Base-by-base conservation (phyloP, 2,888 invertebrate genomes). In the Pachydiplax longipennis region DNA sequence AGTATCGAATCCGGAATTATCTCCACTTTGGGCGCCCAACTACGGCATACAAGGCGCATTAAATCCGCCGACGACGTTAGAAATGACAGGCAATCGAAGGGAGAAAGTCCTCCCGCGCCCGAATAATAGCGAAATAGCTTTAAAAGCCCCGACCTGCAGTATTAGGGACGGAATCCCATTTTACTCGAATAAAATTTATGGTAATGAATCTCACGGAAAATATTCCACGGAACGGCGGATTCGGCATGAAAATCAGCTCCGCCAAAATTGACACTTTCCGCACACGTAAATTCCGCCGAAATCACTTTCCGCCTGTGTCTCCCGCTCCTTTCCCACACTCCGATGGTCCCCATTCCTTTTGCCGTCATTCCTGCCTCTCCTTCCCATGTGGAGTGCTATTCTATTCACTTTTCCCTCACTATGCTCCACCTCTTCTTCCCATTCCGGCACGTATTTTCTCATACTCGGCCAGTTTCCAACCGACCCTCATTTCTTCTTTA, bases 271-370 rank as follows among this genome's bases (percentile, higher is more conserved):
- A 48, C 82, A 25, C 82, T 48, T 82, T 10, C 82, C 25, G 25
- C 83, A 35, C 58, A 58, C 83, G 83, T 58, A 83, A 83, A 83
- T 83, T 58, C 58, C 83, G 15, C 18, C 83, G n/a, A 83, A 83
- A 53, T 83, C 83, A 83, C 58, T 35, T 58, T 48, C 83, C 35
- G 25, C 35, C 58, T 22, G 8, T 44, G n/a, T 25, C 25, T n/a
- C 44, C 37, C 44, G 10, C 10, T 44, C n/a, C 81, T 25, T 25
- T 4, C 2, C 31, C 58, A 35, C 83, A 15, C 31, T 31, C 53
- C 35, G 18, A 58, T 31, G 18, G 35, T 18, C 35, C 13, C 83
- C 31, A 58, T 83, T 83, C 31, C 83, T 48, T 53, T 13, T 53
- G 48, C 58, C 58, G 12, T 83, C 83, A 58, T 83, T 83, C 35